Conservation (phyloP, 2,888 invertebrate genomes). For the Linnaemya tessellans region DNA sequence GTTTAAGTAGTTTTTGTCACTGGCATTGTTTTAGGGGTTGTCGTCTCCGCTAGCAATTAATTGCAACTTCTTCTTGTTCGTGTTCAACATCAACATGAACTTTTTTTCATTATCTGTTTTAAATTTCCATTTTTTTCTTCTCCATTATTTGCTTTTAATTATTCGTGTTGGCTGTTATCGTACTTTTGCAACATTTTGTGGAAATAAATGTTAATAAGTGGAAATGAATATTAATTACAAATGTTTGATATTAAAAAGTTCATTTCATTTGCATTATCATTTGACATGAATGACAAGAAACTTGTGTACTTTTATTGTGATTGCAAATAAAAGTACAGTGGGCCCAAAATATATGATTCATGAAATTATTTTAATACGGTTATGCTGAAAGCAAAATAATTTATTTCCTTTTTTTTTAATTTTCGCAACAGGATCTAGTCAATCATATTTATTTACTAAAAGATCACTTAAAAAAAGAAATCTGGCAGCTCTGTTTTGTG, state of each 20-base stretch:
- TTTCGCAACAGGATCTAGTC: too few species aligned
- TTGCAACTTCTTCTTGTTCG: constrained; percentile 35
- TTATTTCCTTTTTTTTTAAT: too few species aligned
- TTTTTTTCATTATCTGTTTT: constrained; percentile 22
- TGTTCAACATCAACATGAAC: constrained; percentile 13
- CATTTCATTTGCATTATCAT: neutral
- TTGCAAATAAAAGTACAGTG: neutral
- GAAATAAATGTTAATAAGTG: constrained; percentile 44
- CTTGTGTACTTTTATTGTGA: neutral
- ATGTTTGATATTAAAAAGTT: constrained; percentile 7
- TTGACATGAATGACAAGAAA: neutral
- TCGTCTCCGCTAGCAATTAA: constrained; percentile 7
- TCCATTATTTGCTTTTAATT: neutral
- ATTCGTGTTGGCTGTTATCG: neutral
- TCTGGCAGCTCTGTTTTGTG: neutral
- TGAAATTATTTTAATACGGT: too few species aligned
- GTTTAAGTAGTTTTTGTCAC: neutral
- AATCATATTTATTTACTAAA: too few species aligned
- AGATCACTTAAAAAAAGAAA: neutral
- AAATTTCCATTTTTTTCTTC: constrained; percentile 4
- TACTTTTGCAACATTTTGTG: neutral
- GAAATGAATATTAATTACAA: constrained; percentile 31
- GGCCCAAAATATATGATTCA: neutral
- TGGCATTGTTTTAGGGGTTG: neutral
- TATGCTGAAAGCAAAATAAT: neutral